Evolutionary conservation across 92 coral and sea anemone species (phyloP), one percentile per base, ranked within the genome.

Genomic region (Ricordea florida): DNA sequence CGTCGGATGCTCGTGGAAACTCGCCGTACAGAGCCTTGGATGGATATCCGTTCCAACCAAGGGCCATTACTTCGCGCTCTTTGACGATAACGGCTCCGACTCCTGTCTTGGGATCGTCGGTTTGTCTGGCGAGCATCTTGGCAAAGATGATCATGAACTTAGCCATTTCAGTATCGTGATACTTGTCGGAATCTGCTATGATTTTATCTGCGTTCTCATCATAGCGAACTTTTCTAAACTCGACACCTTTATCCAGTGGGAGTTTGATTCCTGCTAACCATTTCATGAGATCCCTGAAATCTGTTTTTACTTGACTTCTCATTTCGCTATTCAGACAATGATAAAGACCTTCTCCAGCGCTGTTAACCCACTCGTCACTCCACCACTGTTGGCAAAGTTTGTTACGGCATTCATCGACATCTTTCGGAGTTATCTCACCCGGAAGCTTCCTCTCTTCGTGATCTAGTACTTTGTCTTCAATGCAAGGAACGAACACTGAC

Each of bases 31-130:
- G 52, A n/a, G 98, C 83, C 23, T 84, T 74, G 24, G 87, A 62
- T 49, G 96, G 94, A 36, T 71, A 93, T 16, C 96, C 85, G 66
- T 90, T 93, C 96, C 96, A 90, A 1, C 96, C 96, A 9, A 85
- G 67, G 1, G 91, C 87, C 2, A 68, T 88, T 37, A 93, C 71
- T 28, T 76, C 88, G 45, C 74, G 53, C 7, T 85, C 82, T 30
- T 17, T 51, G 17, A 87, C 20, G 13, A 90, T 65, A n/a, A 93
- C 90, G 6, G 93, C 93, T 14, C 98, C 98, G 20, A 93, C 98
- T 1, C 98, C 98, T n/a, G 80, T 80, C n/a, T 60, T 64, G 14
- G 98, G 98, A 45, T 93, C 96, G 56, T 93, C 96, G 24, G 98
- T 85, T 27, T 72, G 80, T 37, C 80, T 64, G 1, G 96, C 76